Evolutionary conservation across 2,113 vertebrate genomes (phyloP).

Genomic region (Pseudolaguvia tuberculata): DNA sequence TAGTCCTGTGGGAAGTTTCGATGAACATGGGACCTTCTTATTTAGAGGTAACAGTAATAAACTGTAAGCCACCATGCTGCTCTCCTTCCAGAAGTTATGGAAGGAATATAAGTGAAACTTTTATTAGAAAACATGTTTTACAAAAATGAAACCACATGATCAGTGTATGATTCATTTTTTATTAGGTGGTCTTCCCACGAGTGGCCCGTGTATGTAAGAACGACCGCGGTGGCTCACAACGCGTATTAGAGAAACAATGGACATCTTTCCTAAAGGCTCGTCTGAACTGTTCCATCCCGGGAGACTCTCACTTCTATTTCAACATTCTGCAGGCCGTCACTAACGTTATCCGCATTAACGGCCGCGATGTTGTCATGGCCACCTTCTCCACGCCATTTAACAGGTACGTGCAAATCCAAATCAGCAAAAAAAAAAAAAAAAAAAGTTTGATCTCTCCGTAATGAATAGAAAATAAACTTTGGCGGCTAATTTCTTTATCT

Average conservation of each 20-base stretch:
- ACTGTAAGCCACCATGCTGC: no score
- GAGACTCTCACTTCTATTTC: constrained; percentile 98
- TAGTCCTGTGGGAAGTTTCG: no score
- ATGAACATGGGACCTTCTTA: no score
- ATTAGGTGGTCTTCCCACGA: constrained; percentile 90
- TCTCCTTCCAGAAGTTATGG: no score
- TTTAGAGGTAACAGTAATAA: no score
- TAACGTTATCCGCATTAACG: constrained; percentile 85
- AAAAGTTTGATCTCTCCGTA: constrained; percentile 1
- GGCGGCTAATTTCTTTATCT: constrained; percentile 33
- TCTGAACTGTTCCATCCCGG: constrained; percentile 95
- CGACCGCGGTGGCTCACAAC: constrained; percentile 92
- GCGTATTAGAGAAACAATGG: constrained; percentile 98
- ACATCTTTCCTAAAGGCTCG: constrained; percentile 96
- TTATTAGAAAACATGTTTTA: no score
- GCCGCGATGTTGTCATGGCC: constrained; percentile 88
- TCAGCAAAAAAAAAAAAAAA: no score
- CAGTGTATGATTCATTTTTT: neutral
- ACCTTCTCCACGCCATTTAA: constrained; percentile 98
- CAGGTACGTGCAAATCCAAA: constrained; percentile 72
- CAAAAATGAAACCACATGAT: no score
- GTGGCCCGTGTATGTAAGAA: constrained; percentile 96
- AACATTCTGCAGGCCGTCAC: constrained; percentile 97
- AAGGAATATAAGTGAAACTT: no score
- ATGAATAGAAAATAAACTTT: constrained; percentile 17